Percentiles rank a stretch among this genome's conserved stretches.
These are phyloP conservation scores for Cochlearius cochlearius DNA, from an alignment of 2,113 vertebrate genomes.

Conservation along the genomic window DNA sequence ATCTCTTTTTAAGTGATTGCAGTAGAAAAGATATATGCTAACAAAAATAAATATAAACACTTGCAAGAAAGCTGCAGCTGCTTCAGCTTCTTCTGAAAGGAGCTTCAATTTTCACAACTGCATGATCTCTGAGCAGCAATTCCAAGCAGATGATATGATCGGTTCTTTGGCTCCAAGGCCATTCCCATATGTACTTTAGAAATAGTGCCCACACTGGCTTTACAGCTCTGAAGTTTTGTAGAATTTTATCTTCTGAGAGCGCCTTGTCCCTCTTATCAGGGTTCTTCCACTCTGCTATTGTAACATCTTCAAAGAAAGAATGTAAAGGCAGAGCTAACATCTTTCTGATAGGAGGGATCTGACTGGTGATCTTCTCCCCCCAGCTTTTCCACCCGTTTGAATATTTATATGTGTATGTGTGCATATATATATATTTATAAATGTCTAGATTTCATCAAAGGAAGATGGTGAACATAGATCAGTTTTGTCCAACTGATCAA, in stretches of 20 bases:
- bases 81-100: background rate
- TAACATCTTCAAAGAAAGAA: constrained; percentile 68
- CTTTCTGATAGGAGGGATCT: constrained; percentile 6
- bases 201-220: constrained; percentile 57
- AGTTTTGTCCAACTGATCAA: background rate
- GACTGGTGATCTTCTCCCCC: background rate
- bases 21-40: background rate
- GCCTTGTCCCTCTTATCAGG: constrained; percentile 48
- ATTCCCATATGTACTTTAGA: constrained; percentile 42
- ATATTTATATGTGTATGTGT: background rate
- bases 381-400: background rate
- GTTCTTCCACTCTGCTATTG: constrained; percentile 43
- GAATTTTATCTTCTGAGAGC: constrained; percentile 63
- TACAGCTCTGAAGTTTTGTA: constrained; percentile 55
- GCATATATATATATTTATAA: background rate
- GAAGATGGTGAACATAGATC: background rate
- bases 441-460: background rate
- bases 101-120: background rate
- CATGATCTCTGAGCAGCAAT: constrained; percentile 9
- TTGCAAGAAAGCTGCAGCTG: background rate
- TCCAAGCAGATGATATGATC: constrained; percentile 44
- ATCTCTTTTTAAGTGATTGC: background rate
- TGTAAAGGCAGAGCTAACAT: constrained; percentile 28
- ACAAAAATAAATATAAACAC: background rate
- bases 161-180: constrained; percentile 54